Evolutionary conservation across 2,888 invertebrate species (phyloP).

Genomic region (Punctoribates punctum): DNA sequence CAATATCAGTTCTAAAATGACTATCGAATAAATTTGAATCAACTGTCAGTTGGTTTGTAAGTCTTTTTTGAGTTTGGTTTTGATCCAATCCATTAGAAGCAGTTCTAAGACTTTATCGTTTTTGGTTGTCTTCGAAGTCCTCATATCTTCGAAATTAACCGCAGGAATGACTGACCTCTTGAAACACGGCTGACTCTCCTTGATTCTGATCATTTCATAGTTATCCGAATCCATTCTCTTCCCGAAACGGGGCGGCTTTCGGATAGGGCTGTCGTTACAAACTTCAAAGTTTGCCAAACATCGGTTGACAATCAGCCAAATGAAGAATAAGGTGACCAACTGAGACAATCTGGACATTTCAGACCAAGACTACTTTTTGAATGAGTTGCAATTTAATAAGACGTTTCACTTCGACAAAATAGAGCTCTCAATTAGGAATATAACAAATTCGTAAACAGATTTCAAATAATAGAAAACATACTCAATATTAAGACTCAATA

Average conservation of each 20-base stretch:
- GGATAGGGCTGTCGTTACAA: constrained; percentile 7
- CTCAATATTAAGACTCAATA: too few species aligned
- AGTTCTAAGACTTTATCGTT: not conserved
- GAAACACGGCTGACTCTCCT: constrained; percentile 1
- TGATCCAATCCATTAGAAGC: not conserved
- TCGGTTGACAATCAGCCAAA: not conserved
- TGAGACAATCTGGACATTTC: not conserved
- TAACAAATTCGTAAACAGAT: too few species aligned
- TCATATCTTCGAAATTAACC: not conserved
- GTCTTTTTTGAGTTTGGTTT: not conserved
- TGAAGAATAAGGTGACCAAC: not conserved
- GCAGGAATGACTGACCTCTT: not conserved
- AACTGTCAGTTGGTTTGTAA: too few species aligned
- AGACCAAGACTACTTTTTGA: too few species aligned
- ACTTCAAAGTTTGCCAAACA: not conserved
- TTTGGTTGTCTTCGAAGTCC: not conserved
- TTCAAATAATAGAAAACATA: too few species aligned
- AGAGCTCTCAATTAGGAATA: too few species aligned
- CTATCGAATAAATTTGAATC: too few species aligned
- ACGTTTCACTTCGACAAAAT: not conserved
- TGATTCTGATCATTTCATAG: not conserved
- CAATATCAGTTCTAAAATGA: too few species aligned
- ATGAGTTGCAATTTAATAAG: too few species aligned
- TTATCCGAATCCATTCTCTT: not conserved
- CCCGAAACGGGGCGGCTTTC: constrained; percentile 20